Evolutionary conservation across 1,140 invertebrate species (phyloP).

Genomic region (Drosophila sulfurigaster): DNA sequence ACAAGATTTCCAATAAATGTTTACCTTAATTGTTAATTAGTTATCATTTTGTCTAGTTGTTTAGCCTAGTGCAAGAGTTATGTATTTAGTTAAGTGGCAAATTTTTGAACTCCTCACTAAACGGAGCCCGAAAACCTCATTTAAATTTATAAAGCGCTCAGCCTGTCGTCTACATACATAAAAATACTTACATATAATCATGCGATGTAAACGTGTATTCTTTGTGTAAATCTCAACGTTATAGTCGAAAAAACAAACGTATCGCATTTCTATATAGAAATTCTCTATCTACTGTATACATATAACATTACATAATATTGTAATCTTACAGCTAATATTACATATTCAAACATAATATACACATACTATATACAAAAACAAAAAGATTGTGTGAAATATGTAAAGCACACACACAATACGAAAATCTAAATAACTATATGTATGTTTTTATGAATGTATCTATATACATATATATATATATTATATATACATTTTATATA

Average conservation of each 20-base stretch:
- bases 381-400: constrained; percentile 11
- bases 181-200: constrained; percentile 40
- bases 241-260: constrained; percentile 51
- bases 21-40: constrained; percentile 84
- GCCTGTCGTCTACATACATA: constrained; percentile 40
- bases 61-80: constrained; percentile 81
- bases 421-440: constrained; percentile 47
- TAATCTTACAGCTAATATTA: constrained; percentile 26
- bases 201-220: constrained; percentile 38
- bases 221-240: constrained; percentile 72
- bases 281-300: constrained; percentile 31
- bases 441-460: constrained; percentile 46
- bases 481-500: constrained; percentile 53
- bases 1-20: constrained; percentile 81
- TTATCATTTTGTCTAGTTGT: constrained; percentile 82
- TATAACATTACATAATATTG: constrained; percentile 27
- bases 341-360: constrained; percentile 42
- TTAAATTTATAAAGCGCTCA: constrained; percentile 48
- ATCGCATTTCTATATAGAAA: constrained; percentile 40
- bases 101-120: constrained; percentile 34
- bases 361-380: constrained; percentile 33
- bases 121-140: constrained; percentile 58
- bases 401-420: constrained; percentile 34
- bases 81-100: constrained; percentile 81
- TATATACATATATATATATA: constrained; percentile 51